A percentile compares a stretch with the other conserved stretches of the same genome.
Evolutionary conservation across 2,113 vertebrate genomes (phyloP).

Genomic region (Nesogale talazaci): DNA sequence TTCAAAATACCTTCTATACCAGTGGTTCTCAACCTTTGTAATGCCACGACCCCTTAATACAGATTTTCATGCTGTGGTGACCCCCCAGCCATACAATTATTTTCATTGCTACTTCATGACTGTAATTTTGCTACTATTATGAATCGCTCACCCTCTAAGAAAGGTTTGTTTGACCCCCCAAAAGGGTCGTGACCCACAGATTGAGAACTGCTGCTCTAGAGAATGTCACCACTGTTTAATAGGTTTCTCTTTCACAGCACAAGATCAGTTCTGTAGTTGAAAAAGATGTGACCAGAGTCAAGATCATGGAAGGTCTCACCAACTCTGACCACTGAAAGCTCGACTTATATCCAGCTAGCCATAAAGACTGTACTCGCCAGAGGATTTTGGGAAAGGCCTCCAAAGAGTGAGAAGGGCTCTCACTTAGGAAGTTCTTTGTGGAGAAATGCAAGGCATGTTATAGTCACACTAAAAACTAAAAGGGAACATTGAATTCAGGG

Average conservation of each 20-base stretch:
- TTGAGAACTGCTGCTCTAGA: conserved; percentile 8
- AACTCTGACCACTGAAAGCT: neutral
- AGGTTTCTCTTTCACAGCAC: conserved; percentile 59
- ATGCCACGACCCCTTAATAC: no score
- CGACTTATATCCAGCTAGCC: neutral
- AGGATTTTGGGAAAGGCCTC: neutral
- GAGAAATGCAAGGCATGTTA: neutral
- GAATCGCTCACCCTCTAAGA: no score
- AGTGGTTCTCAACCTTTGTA: no score
- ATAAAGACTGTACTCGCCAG: neutral
- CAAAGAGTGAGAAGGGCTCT: neutral
- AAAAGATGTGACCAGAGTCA: neutral
- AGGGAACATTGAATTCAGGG: neutral
- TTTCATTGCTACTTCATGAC: no score
- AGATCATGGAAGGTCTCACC: neutral
- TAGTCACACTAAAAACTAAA: neutral
- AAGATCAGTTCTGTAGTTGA: conserved; percentile 14
- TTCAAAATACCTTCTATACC: no score
- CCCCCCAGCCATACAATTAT: no score
- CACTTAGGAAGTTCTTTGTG: neutral
- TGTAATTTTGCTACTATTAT: no score
- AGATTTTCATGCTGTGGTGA: no score
- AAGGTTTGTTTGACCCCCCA: no score
- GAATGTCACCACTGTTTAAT: conserved; percentile 61
- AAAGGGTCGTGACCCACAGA: no score